These are phyloP conservation scores for Monopis laevigella DNA, from an alignment of 2,888 invertebrate species.

Conservation along the genomic window DNA sequence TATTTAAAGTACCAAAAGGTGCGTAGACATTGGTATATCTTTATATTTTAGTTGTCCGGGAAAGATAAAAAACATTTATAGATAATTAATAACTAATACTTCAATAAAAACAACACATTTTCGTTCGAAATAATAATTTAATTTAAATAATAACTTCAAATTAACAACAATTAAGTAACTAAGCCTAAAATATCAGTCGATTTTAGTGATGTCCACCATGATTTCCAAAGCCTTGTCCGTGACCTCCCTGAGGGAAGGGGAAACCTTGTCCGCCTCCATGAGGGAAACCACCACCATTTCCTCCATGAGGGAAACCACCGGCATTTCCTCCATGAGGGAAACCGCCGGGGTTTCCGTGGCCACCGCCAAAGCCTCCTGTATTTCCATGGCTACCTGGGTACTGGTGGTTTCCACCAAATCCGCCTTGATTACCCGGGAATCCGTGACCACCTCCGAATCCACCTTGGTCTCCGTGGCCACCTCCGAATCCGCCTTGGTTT, in stretches of 20 bases:
- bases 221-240: neutral
- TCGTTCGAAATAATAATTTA: no score
- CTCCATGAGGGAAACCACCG: neutral
- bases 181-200: no score
- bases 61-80: no score
- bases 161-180: no score
- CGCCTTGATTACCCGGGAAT: neutral
- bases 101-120: no score
- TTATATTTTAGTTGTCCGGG: no score
- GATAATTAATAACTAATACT: no score
- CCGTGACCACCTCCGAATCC: neutral
- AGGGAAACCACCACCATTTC: neutral
- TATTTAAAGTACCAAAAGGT: no score
- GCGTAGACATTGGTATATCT: no score
- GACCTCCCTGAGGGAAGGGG: neutral
- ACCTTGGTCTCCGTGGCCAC: neutral
- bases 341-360: neutral
- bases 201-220: neutral
- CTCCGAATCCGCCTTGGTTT: conserved; percentile 1
- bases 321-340: neutral
- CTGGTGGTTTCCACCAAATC: no score
- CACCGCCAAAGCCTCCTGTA: neutral
- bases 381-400: neutral
- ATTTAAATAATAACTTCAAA: no score
- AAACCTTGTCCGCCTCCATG: neutral